These are phyloP conservation scores for Pemphigus obesinymphae DNA, from an alignment of 1,140 invertebrate genomes.

Conservation along the genomic window DNA sequence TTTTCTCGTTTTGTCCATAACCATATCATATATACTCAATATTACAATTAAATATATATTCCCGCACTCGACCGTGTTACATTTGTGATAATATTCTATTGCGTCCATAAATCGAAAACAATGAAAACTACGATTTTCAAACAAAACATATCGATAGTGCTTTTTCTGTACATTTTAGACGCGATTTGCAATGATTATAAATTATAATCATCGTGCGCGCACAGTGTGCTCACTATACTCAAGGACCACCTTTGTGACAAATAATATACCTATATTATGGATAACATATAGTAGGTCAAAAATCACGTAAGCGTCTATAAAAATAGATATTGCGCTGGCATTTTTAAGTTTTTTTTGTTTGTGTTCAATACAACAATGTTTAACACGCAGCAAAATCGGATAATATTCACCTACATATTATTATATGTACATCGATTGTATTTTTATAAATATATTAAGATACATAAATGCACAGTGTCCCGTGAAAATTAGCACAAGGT, in stretches of 20 bases:
- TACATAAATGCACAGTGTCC: background rate
- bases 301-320: background rate
- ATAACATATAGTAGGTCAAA: constrained; percentile 5
- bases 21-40: too few relatives aligned
- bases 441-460: background rate
- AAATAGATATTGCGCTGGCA: background rate
- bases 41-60: too few relatives aligned
- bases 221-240: too few relatives aligned
- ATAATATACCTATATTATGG: too few relatives aligned
- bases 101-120: background rate
- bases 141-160: background rate
- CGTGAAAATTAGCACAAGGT: constrained; percentile 4
- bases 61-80: too few relatives aligned
- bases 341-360: background rate
- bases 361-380: background rate
- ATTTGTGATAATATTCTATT: too few relatives aligned
- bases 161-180: background rate
- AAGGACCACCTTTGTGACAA: constrained; percentile 10
- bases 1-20: too few relatives aligned
- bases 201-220: background rate
- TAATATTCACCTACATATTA: background rate
- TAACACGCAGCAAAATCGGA: background rate
- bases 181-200: background rate
- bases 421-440: background rate
- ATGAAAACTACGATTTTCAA: background rate